Evolutionary conservation across 1,140 invertebrate species (phyloP), one percentile per base, ranked within the genome.

Genomic region (Brachionus paranguensis): DNA sequence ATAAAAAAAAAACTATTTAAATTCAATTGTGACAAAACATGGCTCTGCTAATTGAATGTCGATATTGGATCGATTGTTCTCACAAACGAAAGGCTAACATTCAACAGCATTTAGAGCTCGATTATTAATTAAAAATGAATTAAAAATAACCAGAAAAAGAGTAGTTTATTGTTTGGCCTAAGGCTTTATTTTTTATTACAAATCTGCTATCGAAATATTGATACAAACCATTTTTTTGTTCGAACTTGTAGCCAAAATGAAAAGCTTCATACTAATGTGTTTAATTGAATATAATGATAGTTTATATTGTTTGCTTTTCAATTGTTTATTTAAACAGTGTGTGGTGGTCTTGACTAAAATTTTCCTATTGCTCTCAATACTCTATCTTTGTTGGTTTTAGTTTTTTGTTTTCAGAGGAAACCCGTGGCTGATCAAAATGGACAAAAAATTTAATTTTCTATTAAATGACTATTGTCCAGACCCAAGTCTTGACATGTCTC

Each of bases 51-150:
- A 60, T 60, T 24, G 53, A 60, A 60, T 60, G 7, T 60, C 53
- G 53, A 47, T 47, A 47, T 47, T 47, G 5, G 45, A 14, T 47
- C 45, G 45, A 47, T 60, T 60, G 53, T 60, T 60, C 17, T 60
- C 53, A 8, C n/a, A 24, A 60, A 60, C 53, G n/a, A 60, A 60
- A 60, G 53, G 53, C 53, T 24, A 60, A 60, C 14, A 60, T 60
- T 60, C 20, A 60, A 60, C 53, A 60, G 53, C 53, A 60, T 60
- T 60, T 60, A 20, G 53, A 60, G n/a, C 53, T 60, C 53, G 7
- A 60, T 60, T 60, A 60, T 60, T 60, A 60, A 60, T 60, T 60
- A 60, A 60, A 60, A 60, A 60, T 60, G 53, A 60, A 60, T 60
- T 60, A 60, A 20, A 60, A 60, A 60, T 60, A 60, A 60, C 53